Percentiles rank a stretch among this genome's conserved stretches.
These are phyloP conservation scores for Apis laboriosa DNA, from an alignment of 1,140 invertebrate genomes.

Conservation along the genomic window DNA sequence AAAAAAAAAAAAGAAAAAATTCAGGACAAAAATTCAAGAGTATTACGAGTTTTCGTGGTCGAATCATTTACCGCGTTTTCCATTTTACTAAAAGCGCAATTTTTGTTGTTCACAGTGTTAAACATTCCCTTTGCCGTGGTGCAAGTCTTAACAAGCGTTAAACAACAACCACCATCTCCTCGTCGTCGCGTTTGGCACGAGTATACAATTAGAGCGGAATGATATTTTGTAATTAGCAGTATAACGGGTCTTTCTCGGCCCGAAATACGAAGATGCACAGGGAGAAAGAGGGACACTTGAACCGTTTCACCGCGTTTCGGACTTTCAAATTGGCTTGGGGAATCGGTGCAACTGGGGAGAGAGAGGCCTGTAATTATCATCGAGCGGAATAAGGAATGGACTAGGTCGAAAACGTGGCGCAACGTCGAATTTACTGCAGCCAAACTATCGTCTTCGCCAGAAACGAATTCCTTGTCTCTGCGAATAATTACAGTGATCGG, in stretches of 20 bases:
- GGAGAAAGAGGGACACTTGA: neutral
- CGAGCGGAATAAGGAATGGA: slow-evolving; percentile 32
- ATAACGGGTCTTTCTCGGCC: neutral
- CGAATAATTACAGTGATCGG: slow-evolving; percentile 21
- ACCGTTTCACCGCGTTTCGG: slow-evolving; percentile 7
- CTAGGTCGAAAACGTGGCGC: neutral
- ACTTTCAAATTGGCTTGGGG: slow-evolving; percentile 28
- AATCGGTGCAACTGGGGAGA: slow-evolving; percentile 3
- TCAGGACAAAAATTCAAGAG: neutral
- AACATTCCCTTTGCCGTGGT: neutral
- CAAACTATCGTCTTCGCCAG: neutral
- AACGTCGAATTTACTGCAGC: slow-evolving; percentile 19
- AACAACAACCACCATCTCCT: neutral
- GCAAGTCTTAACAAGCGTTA: neutral
- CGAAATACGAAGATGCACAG: neutral
- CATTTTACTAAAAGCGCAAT: neutral
- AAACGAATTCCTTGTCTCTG: slow-evolving; percentile 29
- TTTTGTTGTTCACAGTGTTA: neutral
- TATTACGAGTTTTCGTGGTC: neutral
- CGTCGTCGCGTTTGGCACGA: neutral
- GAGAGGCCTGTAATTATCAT: slow-evolving; percentile 22
- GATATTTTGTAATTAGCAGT: slow-evolving; percentile 21
- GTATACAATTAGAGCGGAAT: slow-evolving; percentile 17
- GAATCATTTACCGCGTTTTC: neutral
- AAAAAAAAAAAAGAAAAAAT: neutral